Base-by-base conservation (phyloP, 92 coral and sea anemone genomes). In the Chrysogorgia sp. region DNA sequence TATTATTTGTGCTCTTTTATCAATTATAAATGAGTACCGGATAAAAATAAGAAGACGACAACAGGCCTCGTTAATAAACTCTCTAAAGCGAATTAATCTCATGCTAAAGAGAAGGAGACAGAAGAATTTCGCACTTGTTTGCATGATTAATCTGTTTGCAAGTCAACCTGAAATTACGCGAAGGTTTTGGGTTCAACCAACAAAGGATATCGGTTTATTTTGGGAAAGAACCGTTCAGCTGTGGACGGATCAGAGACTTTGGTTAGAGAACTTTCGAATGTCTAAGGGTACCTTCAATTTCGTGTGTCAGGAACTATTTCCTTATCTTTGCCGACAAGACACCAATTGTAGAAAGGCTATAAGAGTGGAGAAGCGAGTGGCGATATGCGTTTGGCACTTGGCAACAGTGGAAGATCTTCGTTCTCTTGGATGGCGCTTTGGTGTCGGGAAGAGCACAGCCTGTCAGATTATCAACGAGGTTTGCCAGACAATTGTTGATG, bases 131-230 rank as follows among this genome's bases (percentile, higher is more conserved):
- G 21, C 59, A 17, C 59, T 52, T 52, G 21, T 17, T 17, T 52
- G 59, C 59, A 17, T 52, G 59, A 37, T 63, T 33, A 35, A 49
- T 32, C 52, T 40, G 40, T 35, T 67, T 37, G 57, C 52, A 33
- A 67, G 30, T 7, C 15, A 40, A 25, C 47, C 58, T 32, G 28
- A 32, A 35, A 41, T 19, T 40, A 57, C 37, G 40, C 26, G 75
- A 45, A 31, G 84, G 77, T 81, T 81, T 81, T 81, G 85, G 85
- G 40, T 55, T 26, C 77, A 81, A 48, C 80, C 79, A 14, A 33
- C 67, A 6, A 55, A 64, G 60, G 40, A 34, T 34, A 34, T 30
- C 37, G 56, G 80, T 28, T 24, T 55, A 17, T 81, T 79, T 79
- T 79, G 63, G 68, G 79, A 81, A 26, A 47, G 31, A 53, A 58